Evolutionary conservation across 2,888 invertebrate genomes (phyloP).

Genomic region (Leucophenga montana): DNA sequence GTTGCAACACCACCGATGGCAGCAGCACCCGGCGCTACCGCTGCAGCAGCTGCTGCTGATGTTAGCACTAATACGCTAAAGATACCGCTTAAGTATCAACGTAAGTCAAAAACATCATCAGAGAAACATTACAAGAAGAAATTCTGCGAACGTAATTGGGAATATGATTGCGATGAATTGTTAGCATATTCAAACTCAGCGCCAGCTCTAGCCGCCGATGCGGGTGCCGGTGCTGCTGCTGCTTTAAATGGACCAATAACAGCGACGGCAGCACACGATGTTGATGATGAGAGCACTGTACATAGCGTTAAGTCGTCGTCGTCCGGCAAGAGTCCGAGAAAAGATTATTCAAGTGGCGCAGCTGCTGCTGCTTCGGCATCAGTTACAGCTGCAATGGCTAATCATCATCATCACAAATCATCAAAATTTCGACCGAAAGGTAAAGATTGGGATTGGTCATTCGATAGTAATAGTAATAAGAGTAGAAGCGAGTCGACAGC

Average conservation of each 20-base stretch:
- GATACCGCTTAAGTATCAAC: slow-evolving; percentile 78
- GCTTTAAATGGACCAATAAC: slow-evolving; percentile 48
- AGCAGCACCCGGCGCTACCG: slow-evolving; percentile 39
- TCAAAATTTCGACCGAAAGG: slow-evolving; percentile 82
- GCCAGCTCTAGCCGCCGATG: slow-evolving; percentile 65
- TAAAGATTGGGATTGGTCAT: slow-evolving; percentile 82
- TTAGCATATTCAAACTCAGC: slow-evolving; percentile 64
- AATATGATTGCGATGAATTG: slow-evolving; percentile 72
- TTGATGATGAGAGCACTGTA: slow-evolving; percentile 28
- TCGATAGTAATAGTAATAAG: slow-evolving; percentile 66
- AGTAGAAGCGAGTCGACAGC: slow-evolving; percentile 48
- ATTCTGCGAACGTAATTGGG: slow-evolving; percentile 85
- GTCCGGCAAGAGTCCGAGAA: slow-evolving; percentile 60
- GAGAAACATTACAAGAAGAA: slow-evolving; percentile 88
- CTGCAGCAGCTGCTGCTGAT: slow-evolving; percentile 1
- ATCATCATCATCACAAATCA: slow-evolving; percentile 76
- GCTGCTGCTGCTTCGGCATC: slow-evolving; percentile 46
- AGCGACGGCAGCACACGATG: slow-evolving; percentile 41
- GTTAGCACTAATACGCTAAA: slow-evolving; percentile 60
- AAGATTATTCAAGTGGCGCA: slow-evolving; percentile 52
- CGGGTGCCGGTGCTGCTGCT: slow-evolving; percentile 50
- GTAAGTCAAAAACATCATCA: slow-evolving; percentile 74
- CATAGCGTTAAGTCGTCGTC: slow-evolving; percentile 62
- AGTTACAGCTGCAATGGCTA: slow-evolving; percentile 46
- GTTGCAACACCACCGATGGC: slow-evolving; percentile 68